Base-by-base conservation (phyloP, 2,888 invertebrate genomes). In the Troides oblongomaculatus region DNA sequence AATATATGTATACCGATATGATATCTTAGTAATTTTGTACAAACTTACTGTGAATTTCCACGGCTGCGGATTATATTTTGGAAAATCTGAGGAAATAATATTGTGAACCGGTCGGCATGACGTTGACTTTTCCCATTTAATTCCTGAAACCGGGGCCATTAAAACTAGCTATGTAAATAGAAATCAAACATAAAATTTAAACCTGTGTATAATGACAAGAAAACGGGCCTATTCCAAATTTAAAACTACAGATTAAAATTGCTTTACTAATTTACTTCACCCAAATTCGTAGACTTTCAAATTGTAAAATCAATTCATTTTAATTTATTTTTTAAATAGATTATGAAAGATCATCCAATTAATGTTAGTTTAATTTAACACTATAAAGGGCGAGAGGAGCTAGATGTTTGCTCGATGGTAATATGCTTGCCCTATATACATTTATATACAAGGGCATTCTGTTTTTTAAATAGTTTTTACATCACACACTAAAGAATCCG, bases 21-120 rank as follows among this genome's bases (percentile, higher is more conserved):
- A 18, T 14, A 18, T 43, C 8, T 43, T 43, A 43, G 43, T 14
- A 46, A 46, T 46, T 46, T 46, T 14, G 17, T 0, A 21, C 30
- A 2, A 30, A 71, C 82, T 78, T 84, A 93, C 94, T 84, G 90
- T 91, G 79, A 92, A 93, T 78, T 94, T 94, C 86, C 93, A 91
- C n/a, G 93, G 93, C 70, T 86, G 89, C 46, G 91, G 93, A 77
- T 82, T 80, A 72, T 92, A 92, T 78, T 84, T 93, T 18, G 92
- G 89, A 77, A 92, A 93, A 82, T 93, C 92, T 0, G 94, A 94
- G 17, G 94, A 94, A 69, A 93, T 92, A 23, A 94, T 93, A 74
- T 93, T 93, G 76, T 94, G 93, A 56, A 86, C 80, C 58, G 89
- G 93, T 75, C 87, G 82, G 76, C 89, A 86, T 62, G 85, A 90